Base-by-base conservation (phyloP, 2,888 invertebrate genomes). In the Eupithecia inturbata region DNA sequence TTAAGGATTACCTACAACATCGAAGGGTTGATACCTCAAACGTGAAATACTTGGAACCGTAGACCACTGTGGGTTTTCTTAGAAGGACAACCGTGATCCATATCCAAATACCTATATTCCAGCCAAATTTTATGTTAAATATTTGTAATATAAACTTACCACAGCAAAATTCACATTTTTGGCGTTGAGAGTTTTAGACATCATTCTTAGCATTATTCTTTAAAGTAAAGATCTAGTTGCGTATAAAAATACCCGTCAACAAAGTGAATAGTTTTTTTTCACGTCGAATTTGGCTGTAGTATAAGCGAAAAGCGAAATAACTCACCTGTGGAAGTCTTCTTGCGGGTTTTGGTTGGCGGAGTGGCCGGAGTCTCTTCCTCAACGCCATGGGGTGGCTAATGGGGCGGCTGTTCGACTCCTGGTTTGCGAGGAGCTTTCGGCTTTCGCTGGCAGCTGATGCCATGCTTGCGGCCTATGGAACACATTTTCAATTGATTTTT, bases 301-400 rank as follows among this genome's bases (percentile, higher is more conserved):
- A 49, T 5, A 39, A 4, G 39, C 14, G 19, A 10, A 53, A 53
- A 57, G 12, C 26, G 26, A 57, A 10, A 57, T 12, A 57, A 26
- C 57, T 26, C 6, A 94, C 97, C 95, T 97, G 96, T 73, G 95
- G 95, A 70, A 95, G 90, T 85, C 95, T 91, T 70, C 91, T 89
- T 72, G 90, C 89, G 31, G 95, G 93, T 68, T 91, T 84, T 4
- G 93, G 93, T 64, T 91, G 90, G 64, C 92, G 84, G 10, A 91
- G 90, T 6, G 90, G 87, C 79, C 92, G 88, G 53, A 92, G 84
- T 68, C 95, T 85, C 82, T 93, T 94, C 68, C 95, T 85, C 72
- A 93, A 80, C 19, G 92, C 91, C 92, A 95, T 92, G 39, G 94
- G 94, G 78, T 94, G 94, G 86, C 89, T 95, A 82, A 95, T 94